These are phyloP conservation scores for Thaumetopoea pityocampa DNA, from an alignment of 1,140 invertebrate species.

Conservation along the genomic window DNA sequence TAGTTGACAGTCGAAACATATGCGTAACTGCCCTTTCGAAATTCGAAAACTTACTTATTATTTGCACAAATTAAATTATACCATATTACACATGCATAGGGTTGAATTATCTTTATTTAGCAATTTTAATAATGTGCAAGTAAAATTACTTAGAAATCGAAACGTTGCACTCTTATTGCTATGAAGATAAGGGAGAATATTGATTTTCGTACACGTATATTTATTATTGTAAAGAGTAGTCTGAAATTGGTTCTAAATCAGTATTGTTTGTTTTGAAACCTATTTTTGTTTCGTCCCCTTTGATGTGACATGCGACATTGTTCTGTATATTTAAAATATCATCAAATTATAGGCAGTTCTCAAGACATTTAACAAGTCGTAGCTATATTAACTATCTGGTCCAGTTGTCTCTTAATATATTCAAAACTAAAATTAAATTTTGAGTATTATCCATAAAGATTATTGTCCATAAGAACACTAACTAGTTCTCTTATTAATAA, in stretches of 20 bases:
- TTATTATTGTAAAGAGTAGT: background rate
- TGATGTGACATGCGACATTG: slow-evolving; percentile 18
- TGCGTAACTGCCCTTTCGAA: slow-evolving; percentile 11
- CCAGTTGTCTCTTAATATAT: too few species aligned
- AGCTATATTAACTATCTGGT: too few species aligned
- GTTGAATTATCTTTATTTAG: background rate
- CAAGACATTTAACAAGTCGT: slow-evolving; percentile 11
- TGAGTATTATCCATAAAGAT: too few species aligned
- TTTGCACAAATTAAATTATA: background rate
- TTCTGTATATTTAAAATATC: slow-evolving; percentile 18
- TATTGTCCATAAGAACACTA: too few species aligned
- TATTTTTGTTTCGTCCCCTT: slow-evolving; percentile 12
- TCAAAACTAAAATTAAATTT: too few species aligned
- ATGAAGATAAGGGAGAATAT: background rate
- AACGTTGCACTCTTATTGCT: background rate
- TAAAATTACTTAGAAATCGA: too few species aligned
- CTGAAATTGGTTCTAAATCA: slow-evolving; percentile 12
- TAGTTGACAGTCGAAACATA: slow-evolving; percentile 16
- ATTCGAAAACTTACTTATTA: background rate
- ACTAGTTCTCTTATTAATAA: too few species aligned
- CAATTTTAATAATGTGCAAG: too few species aligned
- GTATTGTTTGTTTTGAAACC: slow-evolving; percentile 11
- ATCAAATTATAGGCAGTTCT: slow-evolving; percentile 1
- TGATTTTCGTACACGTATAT: background rate
- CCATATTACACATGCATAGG: background rate